Evolutionary conservation across 1,140 invertebrate species (phyloP), one percentile per base, ranked within the genome.

Genomic region (Pissodes strobi): DNA sequence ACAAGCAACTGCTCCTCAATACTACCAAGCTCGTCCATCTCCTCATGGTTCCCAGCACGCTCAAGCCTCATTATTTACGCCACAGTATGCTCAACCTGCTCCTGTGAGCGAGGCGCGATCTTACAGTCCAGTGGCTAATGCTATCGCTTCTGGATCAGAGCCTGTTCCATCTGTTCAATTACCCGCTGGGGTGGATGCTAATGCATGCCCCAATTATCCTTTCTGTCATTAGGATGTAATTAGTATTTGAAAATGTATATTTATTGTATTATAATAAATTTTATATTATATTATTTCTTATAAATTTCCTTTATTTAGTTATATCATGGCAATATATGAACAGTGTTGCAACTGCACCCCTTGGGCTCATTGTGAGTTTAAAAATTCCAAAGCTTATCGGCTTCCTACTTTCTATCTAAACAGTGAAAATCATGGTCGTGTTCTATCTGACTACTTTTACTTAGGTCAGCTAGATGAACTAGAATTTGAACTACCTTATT

Each of bases 121-220:
- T 17, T 59, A 59, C 23, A 34, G 41, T 17, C 52, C 62, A 19
- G 41, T 58, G 10, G 30, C 5, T 15, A 48, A 49, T 39, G 52
- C 25, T 30, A 30, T 58, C 8, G 19, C 17, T 43, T 21, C 45
- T 38, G 38, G 23, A 18, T 62, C 51, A 13, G 38, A 43, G 25
- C 63, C 57, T 8, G 53, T 45, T 30, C 57, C 43, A 46, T n/a
- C 61, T 48, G 61, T 53, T 5, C 52, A 56, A 17, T 81, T 82
- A 69, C 83, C 83, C 2, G 83, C 83, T 34, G 81, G 80, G 61
- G 77, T 83, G 52, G 79, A 80, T 64, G 75, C 83, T 2, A 79
- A 81, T 2, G 74, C 79, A 15, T 85, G 83, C 74, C 83, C 83
- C 45, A 85, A 85, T 78, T 85, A 85, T 74, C 83, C 84, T 0